A percentile compares a stretch with the other conserved stretches of the same genome.
phyloP scores from a whole-genome alignment of 2,113 vertebrate genomes.

The Equus przewalskii region DNA sequence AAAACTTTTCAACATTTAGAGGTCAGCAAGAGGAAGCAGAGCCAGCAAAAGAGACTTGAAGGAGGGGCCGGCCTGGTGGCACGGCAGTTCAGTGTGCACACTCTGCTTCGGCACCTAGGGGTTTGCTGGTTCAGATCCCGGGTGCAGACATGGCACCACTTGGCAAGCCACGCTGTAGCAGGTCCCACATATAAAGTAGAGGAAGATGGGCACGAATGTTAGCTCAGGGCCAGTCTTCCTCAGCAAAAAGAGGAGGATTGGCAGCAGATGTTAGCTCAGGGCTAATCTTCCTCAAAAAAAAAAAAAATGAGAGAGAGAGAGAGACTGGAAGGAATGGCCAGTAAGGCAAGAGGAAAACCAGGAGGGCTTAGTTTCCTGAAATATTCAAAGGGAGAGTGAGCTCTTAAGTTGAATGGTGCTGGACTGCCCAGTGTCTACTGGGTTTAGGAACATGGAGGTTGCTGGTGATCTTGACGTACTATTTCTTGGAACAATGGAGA shows the following conservation, averaged over 20 bases:
- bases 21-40: neutral
- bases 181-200: too few species aligned
- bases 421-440: neutral
- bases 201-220: too few species aligned
- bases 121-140: too few species aligned
- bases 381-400: neutral
- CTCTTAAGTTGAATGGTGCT: neutral
- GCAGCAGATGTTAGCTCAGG: too few species aligned
- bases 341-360: neutral
- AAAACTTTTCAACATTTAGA: neutral
- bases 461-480: neutral
- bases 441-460: neutral
- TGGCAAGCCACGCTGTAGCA: too few species aligned
- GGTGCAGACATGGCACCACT: too few species aligned
- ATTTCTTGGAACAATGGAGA: neutral
- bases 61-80: neutral
- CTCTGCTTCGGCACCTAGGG: too few species aligned
- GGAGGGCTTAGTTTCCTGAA: neutral
- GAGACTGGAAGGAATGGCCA: neutral
- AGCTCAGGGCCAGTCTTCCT: too few species aligned
- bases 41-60: neutral
- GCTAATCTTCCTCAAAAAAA: too few species aligned
- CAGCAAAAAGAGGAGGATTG: too few species aligned
- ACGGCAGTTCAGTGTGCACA: too few species aligned
- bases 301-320: neutral